Evolutionary conservation across 2,888 invertebrate genomes (phyloP), one percentile per base, ranked within the genome.

Genomic region (Amblyjoppa proteus): DNA sequence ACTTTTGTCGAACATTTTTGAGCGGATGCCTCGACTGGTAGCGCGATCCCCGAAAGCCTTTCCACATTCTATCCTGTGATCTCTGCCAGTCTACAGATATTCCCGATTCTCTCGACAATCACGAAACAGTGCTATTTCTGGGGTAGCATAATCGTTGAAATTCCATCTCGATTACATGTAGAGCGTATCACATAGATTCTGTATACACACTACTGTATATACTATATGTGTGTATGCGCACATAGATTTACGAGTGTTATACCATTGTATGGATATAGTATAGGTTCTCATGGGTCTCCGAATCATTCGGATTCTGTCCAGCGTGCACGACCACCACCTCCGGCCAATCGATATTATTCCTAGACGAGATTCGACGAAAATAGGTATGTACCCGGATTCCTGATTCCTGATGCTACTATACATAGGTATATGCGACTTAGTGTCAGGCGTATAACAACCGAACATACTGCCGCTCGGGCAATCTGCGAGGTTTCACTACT

Each of bases 241-340:
- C 41, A 34, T n/a, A 20, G 20, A 20, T 25, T 25, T 20, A 3
- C n/a, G 49, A 66, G 34, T 7, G 64, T 76, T 61, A 6, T 38
- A 61, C 34, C 64, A 73, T 41, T 73, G 69, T 69, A 49, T 49
- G 25, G 25, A 74, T 49, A 51, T 61, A 45, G 74, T 38, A 78
- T 53, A 51, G 38, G 61, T 69, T 79, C 64, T 74, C 78, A 75
- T 74, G 74, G 69, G 41, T 20, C 61, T 74, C 31, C 16, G 56
- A 80, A 84, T 84, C 80, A 45, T 80, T 84, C 64, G 71, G 28
- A 84, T 84, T 84, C 71, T 76, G 76, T 80, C 66, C 66, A 64
- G 31, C 38, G 64, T 80, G 20, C 56, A 66, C 61, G 66, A 76
- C 76, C 56, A 34, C 64, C 49, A 56, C 34, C 69, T 45, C 28